Evolutionary conservation across 2,113 vertebrate species (phyloP).

Genomic region (Albula glossodonta): DNA sequence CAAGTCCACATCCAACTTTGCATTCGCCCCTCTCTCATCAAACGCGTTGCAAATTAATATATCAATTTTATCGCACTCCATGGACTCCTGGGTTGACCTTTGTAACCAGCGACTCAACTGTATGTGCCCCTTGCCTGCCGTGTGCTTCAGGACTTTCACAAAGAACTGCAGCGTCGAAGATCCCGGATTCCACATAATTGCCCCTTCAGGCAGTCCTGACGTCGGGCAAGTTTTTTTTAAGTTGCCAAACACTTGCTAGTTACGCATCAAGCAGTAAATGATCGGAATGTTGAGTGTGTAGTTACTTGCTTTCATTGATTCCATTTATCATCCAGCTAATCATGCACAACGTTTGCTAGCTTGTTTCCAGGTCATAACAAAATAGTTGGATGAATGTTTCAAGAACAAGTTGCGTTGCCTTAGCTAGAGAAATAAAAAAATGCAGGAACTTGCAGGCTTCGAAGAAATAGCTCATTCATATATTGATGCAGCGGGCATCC

Average conservation of each 20-base stretch:
- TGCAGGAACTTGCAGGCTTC: neutral
- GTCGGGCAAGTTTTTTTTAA: neutral
- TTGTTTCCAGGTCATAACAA: neutral
- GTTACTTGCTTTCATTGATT: neutral
- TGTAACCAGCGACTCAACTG: conserved; percentile 75
- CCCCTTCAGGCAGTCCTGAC: conserved; percentile 21
- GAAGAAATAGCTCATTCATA: neutral
- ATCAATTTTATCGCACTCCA: conserved; percentile 73
- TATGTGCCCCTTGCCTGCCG: conserved; percentile 65
- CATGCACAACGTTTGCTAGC: neutral
- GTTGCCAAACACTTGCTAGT: neutral
- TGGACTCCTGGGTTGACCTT: conserved; percentile 60
- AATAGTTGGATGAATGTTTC: neutral
- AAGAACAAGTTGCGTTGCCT: neutral
- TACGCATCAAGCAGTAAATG: neutral
- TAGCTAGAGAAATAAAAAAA: neutral
- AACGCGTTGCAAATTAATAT: conserved; percentile 72
- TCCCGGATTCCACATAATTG: conserved; percentile 67
- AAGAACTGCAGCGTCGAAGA: conserved; percentile 63
- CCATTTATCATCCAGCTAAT: neutral
- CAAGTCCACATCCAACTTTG: conserved; percentile 55
- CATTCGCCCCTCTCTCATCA: conserved; percentile 60
- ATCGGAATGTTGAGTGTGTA: neutral
- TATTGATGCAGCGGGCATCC: neutral
- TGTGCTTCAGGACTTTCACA: conserved; percentile 69